Base-by-base conservation (phyloP, 2,113 vertebrate species). In the Antechinus stuartii region DNA sequence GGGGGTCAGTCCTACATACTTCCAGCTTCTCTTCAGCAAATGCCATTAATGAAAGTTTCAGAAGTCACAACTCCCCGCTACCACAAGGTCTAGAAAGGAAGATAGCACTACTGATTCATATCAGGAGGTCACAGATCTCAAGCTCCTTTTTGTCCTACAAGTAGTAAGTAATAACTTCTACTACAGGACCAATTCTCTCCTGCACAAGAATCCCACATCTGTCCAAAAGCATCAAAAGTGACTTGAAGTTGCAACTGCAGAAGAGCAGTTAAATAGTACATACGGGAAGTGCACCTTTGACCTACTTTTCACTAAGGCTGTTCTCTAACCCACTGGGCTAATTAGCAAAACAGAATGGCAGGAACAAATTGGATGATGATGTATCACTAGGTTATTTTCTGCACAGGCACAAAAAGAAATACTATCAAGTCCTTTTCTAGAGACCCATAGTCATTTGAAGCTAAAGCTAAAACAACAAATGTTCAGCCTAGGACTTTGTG, bases 21-120 rank as follows among this genome's bases (percentile, higher is more conserved):
- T 76, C 90, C 53, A 54, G 52, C 91, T 94, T n/a, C n/a, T 50
- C 0, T 22, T 46, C 1, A 55, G 61, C n/a, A 89, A 93, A 26
- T 92, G 50, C 90, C 42, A 89, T 1, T 68, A 26, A 8, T 30
- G 35, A 91, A 92, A 94, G 53, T 68, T 95, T 55, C 42, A 91
- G 91, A 95, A 96, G 53, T 16, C n/a, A 93, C 53, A 53, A 56
- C 54, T 90, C 93, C 93, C 49, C 50, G 52, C 68, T 89, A 30
- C 89, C 54, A 89, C n/a, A 61, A 26, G 27, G 30, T 54, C 89
- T 89, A 57, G 68, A 90, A 50, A 47, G 55, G 97, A 96, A 76
- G 90, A 90, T 12, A 24, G 84, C 52, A 49, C 54, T 92, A n/a
- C 55, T 54, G 92, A 55, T 23, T 47, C n/a, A 27, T 8, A 55